phyloP scores from a whole-genome alignment of 2,888 invertebrate species.

The Drosophila mulleri region DNA sequence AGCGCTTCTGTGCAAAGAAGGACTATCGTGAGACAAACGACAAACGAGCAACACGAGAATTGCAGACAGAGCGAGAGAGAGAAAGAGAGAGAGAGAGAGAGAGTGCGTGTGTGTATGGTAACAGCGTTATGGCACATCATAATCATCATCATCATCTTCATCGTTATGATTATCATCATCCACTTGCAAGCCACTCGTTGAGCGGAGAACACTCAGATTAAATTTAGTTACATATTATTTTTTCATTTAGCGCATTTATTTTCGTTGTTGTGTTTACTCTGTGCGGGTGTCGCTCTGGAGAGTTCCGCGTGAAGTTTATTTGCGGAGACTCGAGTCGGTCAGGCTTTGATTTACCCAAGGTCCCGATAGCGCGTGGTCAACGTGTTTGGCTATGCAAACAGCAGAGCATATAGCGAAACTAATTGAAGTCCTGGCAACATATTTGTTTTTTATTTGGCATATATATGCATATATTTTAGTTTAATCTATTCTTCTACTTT shows the following conservation, averaged over 20 bases:
- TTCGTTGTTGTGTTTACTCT: conserved; percentile 32
- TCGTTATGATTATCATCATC: conserved; percentile 36
- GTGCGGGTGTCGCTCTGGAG: conserved; percentile 20
- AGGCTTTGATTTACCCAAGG: conserved; percentile 48
- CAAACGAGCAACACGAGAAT: conserved; percentile 44
- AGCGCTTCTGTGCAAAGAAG: conserved; percentile 79
- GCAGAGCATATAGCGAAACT: background rate
- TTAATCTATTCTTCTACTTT: background rate
- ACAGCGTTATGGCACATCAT: conserved; percentile 49
- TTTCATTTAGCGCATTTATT: conserved; percentile 65
- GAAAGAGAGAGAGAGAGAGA: background rate
- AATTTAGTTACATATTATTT: conserved; percentile 72
- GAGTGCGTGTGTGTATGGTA: conserved; percentile 4
- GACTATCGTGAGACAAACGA: conserved; percentile 68
- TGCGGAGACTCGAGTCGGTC: conserved; percentile 29
- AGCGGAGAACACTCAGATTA: conserved; percentile 62
- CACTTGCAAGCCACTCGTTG: conserved; percentile 49
- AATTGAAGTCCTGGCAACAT: background rate
- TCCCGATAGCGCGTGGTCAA: conserved; percentile 22
- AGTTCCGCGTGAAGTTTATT: conserved; percentile 27
- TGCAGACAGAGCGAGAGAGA: conserved; percentile 6
- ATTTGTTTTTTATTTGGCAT: background rate
- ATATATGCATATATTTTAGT: background rate
- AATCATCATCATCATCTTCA: conserved; percentile 44
- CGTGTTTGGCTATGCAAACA: background rate